Evolutionary conservation across 2,113 vertebrate species (phyloP), one percentile per base, ranked within the genome.

Genomic region (Phyllopteryx taeniolatus): DNA sequence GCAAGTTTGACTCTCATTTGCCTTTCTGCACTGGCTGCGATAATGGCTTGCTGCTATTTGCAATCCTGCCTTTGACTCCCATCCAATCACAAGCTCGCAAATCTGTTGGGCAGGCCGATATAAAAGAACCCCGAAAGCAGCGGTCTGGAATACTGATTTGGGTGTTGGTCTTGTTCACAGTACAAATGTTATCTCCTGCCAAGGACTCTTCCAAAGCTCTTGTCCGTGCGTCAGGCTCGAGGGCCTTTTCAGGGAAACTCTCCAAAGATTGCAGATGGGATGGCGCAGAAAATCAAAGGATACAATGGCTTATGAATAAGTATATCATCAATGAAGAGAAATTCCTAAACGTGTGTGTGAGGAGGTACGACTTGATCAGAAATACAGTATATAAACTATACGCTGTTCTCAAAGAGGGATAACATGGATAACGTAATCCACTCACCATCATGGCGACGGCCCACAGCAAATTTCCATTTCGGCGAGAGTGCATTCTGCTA

Each of bases 11-110:
- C 70, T 87, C 86, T 86, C 74, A 17, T 49, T 64, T 67, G 86
- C 64, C 77, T 56, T 65, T 77, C 80, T 85, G 82, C 78, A 79
- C 83, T 8, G 77, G 67, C 61, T 80, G 75, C 74, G 85, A 87
- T 84, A 86, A 88, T 83, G 72, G 27, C 56, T 72, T 66, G 31
- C 68, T 81, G 73, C 70, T 71, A 77, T 84, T 87, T 80, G 73
- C 72, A 90, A 84, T 86, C 77, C 79, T 72, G 67, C 71, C 73
- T 76, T 86, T 83, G 78, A 86, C 76, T 77, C 56, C 49, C 57
- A 47, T 75, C 74, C 72, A 87, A 85, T 86, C 81, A 85, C 74
- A 81, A 73, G 61, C 79, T 76, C 57, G 70, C 76, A 86, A 84
- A 83, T 77, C 73, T 84, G 78, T 49, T 53, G 81, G 80, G 75